Evolutionary conservation across 2,888 invertebrate species (phyloP).

Genomic region (Lithophane socia): DNA sequence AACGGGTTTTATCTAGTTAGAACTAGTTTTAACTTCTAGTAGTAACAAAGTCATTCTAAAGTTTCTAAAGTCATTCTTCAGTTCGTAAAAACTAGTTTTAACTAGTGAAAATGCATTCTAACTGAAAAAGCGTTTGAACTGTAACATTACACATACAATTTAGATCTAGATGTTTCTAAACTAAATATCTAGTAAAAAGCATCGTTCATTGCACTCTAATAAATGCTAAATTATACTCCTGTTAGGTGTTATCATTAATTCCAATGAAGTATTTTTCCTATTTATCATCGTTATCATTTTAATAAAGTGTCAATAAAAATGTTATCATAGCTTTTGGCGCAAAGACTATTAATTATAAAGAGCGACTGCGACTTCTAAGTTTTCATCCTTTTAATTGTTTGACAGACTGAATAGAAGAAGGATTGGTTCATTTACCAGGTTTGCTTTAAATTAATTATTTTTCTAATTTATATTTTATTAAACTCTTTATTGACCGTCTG

Average conservation of each 20-base stretch:
- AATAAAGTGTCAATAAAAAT: not conserved
- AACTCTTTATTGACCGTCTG: too few species aligned
- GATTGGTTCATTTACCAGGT: conserved; percentile 5
- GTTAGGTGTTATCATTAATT: not conserved
- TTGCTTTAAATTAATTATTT: not conserved
- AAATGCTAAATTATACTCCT: not conserved
- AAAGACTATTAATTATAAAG: not conserved
- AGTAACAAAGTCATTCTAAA: too few species aligned
- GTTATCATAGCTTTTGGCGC: not conserved
- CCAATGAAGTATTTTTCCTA: not conserved
- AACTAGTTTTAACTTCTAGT: too few species aligned
- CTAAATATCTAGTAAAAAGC: not conserved
- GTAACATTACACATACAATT: not conserved
- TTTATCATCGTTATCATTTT: not conserved
- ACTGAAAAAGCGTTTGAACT: too few species aligned
- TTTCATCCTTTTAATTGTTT: conserved; percentile 1
- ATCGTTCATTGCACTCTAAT: not conserved
- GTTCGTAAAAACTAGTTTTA: too few species aligned
- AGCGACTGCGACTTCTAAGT: not conserved
- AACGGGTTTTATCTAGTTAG: too few species aligned
- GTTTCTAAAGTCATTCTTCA: too few species aligned
- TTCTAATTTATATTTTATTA: too few species aligned
- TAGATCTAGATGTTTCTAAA: not conserved
- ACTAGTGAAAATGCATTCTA: too few species aligned
- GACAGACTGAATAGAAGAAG: conserved; percentile 9